These are phyloP conservation scores for Melolontha melolontha DNA, from an alignment of 2,888 invertebrate species.

Conservation along the genomic window DNA sequence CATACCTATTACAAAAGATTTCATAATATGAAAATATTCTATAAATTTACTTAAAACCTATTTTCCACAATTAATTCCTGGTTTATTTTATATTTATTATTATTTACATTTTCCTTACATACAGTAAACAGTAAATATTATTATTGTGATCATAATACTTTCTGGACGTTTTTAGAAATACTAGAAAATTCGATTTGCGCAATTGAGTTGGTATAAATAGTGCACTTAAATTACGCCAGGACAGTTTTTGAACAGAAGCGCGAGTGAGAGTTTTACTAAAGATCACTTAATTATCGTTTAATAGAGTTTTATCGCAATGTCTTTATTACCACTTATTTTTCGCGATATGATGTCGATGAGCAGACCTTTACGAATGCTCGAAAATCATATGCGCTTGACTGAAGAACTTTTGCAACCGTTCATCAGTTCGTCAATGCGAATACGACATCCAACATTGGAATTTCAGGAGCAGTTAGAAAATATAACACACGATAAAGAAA, in stretches of 20 bases:
- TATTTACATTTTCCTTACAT: too few species aligned
- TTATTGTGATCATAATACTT: background rate
- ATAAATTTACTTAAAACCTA: too few species aligned
- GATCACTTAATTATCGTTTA: background rate
- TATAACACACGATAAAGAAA: slow-evolving; percentile 41
- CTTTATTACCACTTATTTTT: slow-evolving; percentile 42
- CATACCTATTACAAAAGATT: background rate
- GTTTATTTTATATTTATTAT: too few species aligned
- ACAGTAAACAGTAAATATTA: too few species aligned
- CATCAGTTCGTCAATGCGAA: slow-evolving; percentile 5
- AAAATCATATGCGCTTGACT: slow-evolving; percentile 43
- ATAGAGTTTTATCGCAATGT: slow-evolving; percentile 31
- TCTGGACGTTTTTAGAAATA: slow-evolving; percentile 42
- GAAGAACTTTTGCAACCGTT: slow-evolving; percentile 43
- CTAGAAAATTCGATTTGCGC: slow-evolving; percentile 20
- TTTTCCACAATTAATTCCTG: too few species aligned
- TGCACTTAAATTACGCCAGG: background rate
- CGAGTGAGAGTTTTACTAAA: too few species aligned
- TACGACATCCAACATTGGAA: slow-evolving; percentile 17
- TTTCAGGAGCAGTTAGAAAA: slow-evolving; percentile 31
- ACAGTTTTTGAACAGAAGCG: slow-evolving; percentile 30
- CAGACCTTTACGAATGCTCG: slow-evolving; percentile 43
- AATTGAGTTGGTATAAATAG: slow-evolving; percentile 26
- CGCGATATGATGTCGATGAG: slow-evolving; percentile 43
- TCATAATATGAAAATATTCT: slow-evolving; percentile 1